Base-by-base conservation (phyloP, 1,140 invertebrate genomes). In the Oscheius sp. region DNA sequence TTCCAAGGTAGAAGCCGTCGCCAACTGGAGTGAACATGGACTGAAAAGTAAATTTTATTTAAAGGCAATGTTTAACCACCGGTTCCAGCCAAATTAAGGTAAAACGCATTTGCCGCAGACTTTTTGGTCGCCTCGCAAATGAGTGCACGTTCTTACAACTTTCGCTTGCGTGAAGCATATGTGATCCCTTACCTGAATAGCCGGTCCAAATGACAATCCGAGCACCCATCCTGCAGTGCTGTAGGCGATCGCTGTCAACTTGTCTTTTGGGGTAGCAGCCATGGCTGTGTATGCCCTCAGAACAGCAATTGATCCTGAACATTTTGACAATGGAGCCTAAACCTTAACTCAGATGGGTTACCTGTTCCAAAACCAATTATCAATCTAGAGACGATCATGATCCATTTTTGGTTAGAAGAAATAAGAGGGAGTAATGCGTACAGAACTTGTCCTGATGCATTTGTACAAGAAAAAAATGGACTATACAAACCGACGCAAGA, bases 151-250 rank as follows among this genome's bases (percentile, higher is more conserved):
- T 45, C 42, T 45, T 45, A 45, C 23, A 45, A 45, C 18, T 18
- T 23, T 45, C 42, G 0, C 42, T 45, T 18, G 23, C 23, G 15
- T 45, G 18, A 18, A 18, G 18, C 2, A 49, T 67, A 29, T 10
- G 7, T 18, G 20, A 7, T 1, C 26, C 38, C 26, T 31, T 52
- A 71, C 69, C 15, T 77, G 73, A 31, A 69, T 76, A 46, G 61
- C 75, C 3, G 75, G 75, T 13, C 75, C 75, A 29, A 76, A 49
- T n/a, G 75, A 68, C 15, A 76, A 68, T n/a, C 74, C 74, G 1
- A 75, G 52, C 1, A 76, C 75, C 23, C 66, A 68, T 15, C 75
- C 75, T 38, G 75, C 75, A 32, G 63, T 76, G 28, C 75, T 55
- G 28, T 70, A 68, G 13, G 75, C 34, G 34, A 76, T 65, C 13